These are phyloP conservation scores for Habrosyne pyritoides DNA, from an alignment of 2,888 invertebrate species.

Conservation along the genomic window DNA sequence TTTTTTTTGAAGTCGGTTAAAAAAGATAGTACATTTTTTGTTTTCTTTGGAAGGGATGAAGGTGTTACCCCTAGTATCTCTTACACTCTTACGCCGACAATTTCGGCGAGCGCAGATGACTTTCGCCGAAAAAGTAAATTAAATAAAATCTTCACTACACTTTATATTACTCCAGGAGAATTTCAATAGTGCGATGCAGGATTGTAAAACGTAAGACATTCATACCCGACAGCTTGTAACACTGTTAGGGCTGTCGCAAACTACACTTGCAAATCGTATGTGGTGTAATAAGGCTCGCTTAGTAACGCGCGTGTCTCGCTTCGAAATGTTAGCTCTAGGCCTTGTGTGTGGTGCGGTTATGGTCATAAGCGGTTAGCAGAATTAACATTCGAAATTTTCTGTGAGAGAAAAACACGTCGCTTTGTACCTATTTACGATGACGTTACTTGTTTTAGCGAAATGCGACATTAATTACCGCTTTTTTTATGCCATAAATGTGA, in stretches of 20 bases:
- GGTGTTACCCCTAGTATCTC: background rate
- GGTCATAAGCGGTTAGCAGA: constrained; percentile 12
- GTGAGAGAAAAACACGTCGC: background rate
- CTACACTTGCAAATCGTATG: constrained; percentile 58
- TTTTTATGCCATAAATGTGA: too few species aligned
- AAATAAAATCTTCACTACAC: too few species aligned
- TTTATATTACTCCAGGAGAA: background rate
- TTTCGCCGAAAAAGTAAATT: too few species aligned
- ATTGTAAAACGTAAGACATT: background rate
- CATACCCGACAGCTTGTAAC: constrained; percentile 23
- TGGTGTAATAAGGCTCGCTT: constrained; percentile 60
- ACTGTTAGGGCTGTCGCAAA: constrained; percentile 41
- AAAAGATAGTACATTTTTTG: too few species aligned
- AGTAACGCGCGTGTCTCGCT: constrained; percentile 56
- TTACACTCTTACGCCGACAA: background rate
- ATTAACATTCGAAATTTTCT: too few species aligned
- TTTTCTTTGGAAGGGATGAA: too few species aligned
- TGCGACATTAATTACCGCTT: too few species aligned
- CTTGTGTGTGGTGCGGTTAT: constrained; percentile 9
- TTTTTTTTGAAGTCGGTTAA: too few species aligned
- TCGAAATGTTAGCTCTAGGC: constrained; percentile 43
- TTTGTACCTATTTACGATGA: too few species aligned
- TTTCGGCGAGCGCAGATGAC: too few species aligned
- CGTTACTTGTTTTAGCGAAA: too few species aligned
- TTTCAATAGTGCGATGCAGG: constrained; percentile 1